Percentiles rank a stretch among this genome's conserved stretches.
phyloP scores from a whole-genome alignment of 2,888 invertebrate species.

The Folsomia manolachei region DNA sequence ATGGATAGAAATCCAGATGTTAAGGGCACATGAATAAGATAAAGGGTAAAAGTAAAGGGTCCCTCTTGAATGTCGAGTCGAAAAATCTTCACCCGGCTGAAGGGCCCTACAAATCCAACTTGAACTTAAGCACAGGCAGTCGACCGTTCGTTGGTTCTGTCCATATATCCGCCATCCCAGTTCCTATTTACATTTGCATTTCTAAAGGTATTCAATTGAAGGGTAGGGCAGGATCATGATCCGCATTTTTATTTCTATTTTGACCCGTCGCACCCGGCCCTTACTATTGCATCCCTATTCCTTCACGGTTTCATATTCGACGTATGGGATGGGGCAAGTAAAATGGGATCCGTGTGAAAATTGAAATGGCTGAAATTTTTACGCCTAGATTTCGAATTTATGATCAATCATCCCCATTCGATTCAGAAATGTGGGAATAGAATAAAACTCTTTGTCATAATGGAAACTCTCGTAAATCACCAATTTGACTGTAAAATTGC shows the following conservation, averaged over 20 bases:
- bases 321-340: background rate
- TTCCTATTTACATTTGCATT: background rate
- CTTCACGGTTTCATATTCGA: too few relatives aligned
- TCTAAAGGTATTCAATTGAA: conserved; percentile 7
- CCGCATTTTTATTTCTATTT: conserved; percentile 8
- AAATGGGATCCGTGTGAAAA: conserved; percentile 8
- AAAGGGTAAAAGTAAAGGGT: too few relatives aligned
- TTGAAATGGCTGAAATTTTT: background rate
- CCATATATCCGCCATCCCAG: background rate
- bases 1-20: too few relatives aligned
- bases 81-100: background rate
- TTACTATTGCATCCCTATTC: background rate
- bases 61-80: background rate
- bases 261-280: conserved; percentile 6
- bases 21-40: too few relatives aligned
- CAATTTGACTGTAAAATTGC: too few relatives aligned
- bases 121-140: background rate
- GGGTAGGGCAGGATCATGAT: too few relatives aligned
- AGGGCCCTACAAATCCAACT: background rate
- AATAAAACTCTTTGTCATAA: background rate
- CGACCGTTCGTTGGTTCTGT: background rate
- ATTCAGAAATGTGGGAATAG: background rate
- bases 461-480: background rate
- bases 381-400: background rate
- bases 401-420: background rate